phyloP scores from a whole-genome alignment of 2,113 vertebrate genomes.

The Rostratula benghalensis region DNA sequence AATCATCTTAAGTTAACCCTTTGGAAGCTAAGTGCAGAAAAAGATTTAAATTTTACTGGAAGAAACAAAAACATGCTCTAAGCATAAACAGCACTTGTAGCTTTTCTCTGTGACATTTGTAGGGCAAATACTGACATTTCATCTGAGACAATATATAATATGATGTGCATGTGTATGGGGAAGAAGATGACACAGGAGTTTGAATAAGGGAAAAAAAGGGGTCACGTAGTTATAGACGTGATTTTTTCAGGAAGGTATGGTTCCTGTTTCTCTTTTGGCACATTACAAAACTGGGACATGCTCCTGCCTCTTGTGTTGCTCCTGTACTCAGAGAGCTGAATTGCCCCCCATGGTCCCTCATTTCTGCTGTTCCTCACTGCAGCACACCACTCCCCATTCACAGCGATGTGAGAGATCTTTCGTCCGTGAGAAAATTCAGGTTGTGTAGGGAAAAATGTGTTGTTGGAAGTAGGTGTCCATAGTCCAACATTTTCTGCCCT shows the following conservation, averaged over 20 bases:
- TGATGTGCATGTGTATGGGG: accelerated
- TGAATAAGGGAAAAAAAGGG: not conserved
- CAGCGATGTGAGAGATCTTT: not conserved
- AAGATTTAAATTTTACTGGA: not conserved
- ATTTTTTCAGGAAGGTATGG: not conserved
- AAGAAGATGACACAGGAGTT: not conserved
- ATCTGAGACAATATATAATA: not conserved
- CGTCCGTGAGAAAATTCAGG: not conserved
- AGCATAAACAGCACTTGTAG: not conserved
- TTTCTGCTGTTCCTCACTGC: not conserved
- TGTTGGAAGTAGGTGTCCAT: not conserved
- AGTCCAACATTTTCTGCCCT: not conserved
- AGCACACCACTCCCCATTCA: not conserved
- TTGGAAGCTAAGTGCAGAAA: slow-evolving; percentile 10
- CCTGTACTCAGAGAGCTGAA: not conserved
- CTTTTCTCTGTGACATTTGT: not conserved
- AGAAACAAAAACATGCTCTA: not conserved
- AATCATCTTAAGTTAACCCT: slow-evolving; percentile 53
- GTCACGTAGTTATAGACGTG: not conserved
- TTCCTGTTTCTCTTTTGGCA: not conserved
- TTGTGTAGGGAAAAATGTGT: not conserved
- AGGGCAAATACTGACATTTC: not conserved
- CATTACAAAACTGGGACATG: not conserved
- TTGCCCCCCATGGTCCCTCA: accelerated
- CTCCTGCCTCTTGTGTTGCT: not conserved